Evolutionary conservation across 2,797 vertebrate species (phyloP).

Genomic region (Microtus obscurus): DNA sequence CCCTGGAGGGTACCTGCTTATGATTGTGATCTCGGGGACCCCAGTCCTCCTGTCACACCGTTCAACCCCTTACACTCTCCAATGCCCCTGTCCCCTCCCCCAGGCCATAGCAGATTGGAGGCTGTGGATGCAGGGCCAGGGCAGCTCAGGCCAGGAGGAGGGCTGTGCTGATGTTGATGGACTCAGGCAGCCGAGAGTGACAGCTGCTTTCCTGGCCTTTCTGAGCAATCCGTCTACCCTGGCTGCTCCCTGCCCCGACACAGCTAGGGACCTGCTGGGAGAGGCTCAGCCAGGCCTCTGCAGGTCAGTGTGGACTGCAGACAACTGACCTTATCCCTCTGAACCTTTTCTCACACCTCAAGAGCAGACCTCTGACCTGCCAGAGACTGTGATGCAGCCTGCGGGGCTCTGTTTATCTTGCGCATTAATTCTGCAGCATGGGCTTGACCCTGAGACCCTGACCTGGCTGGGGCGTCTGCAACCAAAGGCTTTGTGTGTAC

Average conservation of each 20-base stretch:
- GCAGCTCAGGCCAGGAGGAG: neutral
- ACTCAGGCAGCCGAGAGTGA: conserved; percentile 92
- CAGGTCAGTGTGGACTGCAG: conserved; percentile 88
- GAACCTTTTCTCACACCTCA: conserved; percentile 89
- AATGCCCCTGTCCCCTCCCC: neutral
- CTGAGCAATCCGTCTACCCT: conserved; percentile 93
- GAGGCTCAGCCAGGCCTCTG: neutral
- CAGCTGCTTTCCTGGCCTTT: conserved; percentile 92
- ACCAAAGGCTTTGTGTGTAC: neutral
- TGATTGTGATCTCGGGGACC: neutral
- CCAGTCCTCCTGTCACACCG: conserved; percentile 56
- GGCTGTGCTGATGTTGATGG: conserved; percentile 90
- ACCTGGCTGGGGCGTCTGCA: conserved; percentile 59
- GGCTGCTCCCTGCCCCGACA: conserved; percentile 86
- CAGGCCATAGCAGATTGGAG: rapidly evolving
- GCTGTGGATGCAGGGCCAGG: neutral
- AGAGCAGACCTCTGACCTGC: conserved; percentile 84
- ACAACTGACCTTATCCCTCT: conserved; percentile 86
- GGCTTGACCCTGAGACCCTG: conserved; percentile 78
- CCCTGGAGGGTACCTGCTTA: neutral
- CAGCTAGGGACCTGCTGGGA: conserved; percentile 82
- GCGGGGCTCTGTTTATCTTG: conserved; percentile 84
- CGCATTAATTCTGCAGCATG: conserved; percentile 79
- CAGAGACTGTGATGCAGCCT: conserved; percentile 77
- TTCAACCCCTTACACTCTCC: conserved; percentile 57